These are phyloP conservation scores for Lucinisca nassula DNA, from an alignment of 2,888 invertebrate genomes.

Conservation along the genomic window DNA sequence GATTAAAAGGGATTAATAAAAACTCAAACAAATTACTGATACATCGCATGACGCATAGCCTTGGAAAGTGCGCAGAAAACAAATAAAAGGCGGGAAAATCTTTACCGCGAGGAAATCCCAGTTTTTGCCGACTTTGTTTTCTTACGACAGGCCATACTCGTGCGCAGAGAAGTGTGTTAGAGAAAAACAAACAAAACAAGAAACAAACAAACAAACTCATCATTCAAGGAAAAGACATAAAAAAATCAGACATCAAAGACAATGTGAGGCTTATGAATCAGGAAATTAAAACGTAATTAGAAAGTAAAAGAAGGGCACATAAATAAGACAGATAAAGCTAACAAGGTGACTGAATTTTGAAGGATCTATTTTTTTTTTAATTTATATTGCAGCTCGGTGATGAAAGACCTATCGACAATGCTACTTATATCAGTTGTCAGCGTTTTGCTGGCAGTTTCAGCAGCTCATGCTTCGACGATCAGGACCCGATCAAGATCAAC, in stretches of 20 bases:
- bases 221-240: neutral
- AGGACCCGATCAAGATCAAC: neutral
- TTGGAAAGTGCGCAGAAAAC: neutral
- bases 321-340: no score
- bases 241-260: neutral
- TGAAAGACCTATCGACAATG: conserved; percentile 3
- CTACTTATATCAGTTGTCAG: neutral
- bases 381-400: neutral
- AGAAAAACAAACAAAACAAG: no score
- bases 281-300: neutral
- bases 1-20: neutral
- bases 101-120: no score
- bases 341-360: no score
- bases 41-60: neutral
- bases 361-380: neutral
- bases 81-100: neutral
- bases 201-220: neutral
- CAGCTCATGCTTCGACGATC: neutral
- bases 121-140: no score
- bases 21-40: neutral
- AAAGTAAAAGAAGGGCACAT: no score
- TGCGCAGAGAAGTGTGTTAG: no score
- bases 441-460: neutral
- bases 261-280: neutral
- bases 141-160: no score